Conservation (phyloP, 1,140 invertebrate species). For the Drosophila bocqueti region DNA sequence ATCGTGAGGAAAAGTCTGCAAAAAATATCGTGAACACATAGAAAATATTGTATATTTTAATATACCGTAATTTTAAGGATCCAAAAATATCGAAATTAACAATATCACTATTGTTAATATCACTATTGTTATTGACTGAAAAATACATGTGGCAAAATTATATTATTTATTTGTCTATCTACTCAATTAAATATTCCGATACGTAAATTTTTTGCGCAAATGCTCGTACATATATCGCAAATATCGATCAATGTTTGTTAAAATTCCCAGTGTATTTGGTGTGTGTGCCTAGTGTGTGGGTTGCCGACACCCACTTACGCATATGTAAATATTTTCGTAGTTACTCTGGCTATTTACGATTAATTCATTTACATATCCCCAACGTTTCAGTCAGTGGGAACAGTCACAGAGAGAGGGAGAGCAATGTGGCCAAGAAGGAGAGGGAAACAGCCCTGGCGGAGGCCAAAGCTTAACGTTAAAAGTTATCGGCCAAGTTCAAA, state of each 20-base stretch:
- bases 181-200: not conserved
- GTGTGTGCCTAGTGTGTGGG: slow-evolving; percentile 30
- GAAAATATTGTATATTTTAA: too few species aligned
- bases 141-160: not conserved
- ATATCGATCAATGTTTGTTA: not conserved
- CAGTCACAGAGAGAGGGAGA: not conserved
- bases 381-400: slow-evolving; percentile 9
- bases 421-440: not conserved
- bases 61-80: too few species aligned
- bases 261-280: slow-evolving; percentile 9
- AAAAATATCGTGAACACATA: too few species aligned
- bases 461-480: slow-evolving; percentile 36
- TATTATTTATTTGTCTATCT: not conserved
- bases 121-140: not conserved
- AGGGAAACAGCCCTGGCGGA: slow-evolving; percentile 19
- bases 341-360: slow-evolving; percentile 49
- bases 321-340: slow-evolving; percentile 69
- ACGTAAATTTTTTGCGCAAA: not conserved
- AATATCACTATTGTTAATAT: too few species aligned
- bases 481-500: slow-evolving; percentile 48
- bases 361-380: slow-evolving; percentile 52
- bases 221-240: not conserved
- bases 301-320: slow-evolving; percentile 50
- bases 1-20: too few species aligned
- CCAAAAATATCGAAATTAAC: too few species aligned